Evolutionary conservation across 2,113 vertebrate genomes (phyloP).

Genomic region (Uria lomvia): DNA sequence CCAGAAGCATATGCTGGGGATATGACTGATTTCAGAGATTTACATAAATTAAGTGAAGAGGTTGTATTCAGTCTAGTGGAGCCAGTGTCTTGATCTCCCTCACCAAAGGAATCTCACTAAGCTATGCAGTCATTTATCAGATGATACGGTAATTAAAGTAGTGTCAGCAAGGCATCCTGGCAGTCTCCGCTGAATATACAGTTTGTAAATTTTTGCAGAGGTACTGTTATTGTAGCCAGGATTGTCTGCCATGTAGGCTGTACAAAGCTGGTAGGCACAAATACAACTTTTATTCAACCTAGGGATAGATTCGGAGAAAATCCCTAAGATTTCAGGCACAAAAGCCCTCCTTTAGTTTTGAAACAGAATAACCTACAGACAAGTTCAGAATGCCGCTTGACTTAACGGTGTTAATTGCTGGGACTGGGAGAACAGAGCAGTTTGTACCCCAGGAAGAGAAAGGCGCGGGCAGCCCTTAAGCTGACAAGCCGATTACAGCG

Average conservation of each 20-base stretch:
- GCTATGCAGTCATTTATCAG: conserved; percentile 15
- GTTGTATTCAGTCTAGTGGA: background rate
- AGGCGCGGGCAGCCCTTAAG: background rate
- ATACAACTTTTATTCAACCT: background rate
- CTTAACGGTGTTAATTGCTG: background rate
- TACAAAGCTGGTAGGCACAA: background rate
- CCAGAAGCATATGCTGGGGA: conserved; percentile 4
- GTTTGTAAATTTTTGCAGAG: background rate
- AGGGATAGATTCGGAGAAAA: background rate
- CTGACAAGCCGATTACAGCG: fast-evolving
- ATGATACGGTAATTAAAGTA: conserved; percentile 10
- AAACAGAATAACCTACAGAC: background rate
- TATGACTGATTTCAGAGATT: conserved; percentile 43
- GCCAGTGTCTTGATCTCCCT: background rate
- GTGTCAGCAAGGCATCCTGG: background rate
- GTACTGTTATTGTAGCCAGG: background rate
- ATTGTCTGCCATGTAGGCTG: background rate
- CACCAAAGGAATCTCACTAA: background rate
- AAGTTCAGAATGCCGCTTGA: background rate
- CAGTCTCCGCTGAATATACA: background rate
- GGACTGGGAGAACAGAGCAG: background rate
- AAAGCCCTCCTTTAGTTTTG: background rate
- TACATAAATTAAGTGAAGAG: conserved; percentile 23
- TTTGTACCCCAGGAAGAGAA: background rate
- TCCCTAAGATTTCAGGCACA: background rate